phyloP scores from a whole-genome alignment of 2,113 vertebrate species.

The Penelope pileata region DNA sequence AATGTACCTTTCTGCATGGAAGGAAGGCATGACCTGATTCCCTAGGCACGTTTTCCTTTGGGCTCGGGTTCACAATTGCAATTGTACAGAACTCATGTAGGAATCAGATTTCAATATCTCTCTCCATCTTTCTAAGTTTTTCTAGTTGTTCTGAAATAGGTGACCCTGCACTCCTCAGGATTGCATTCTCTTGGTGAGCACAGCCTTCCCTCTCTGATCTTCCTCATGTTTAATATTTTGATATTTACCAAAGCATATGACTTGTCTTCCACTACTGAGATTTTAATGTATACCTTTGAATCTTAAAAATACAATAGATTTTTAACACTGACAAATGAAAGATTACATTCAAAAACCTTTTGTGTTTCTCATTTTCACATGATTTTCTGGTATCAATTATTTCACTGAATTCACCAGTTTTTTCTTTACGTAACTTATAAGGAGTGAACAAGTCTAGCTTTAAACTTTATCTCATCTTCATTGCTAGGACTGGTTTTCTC shows the following conservation, averaged over 20 bases:
- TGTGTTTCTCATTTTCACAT: background rate
- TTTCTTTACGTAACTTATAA: background rate
- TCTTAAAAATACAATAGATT: background rate
- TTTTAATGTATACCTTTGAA: background rate
- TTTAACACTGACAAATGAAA: background rate
- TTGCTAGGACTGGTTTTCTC: background rate
- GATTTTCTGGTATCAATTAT: background rate
- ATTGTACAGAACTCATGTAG: background rate
- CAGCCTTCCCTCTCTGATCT: background rate
- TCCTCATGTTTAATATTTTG: background rate
- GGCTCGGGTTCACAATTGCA: background rate
- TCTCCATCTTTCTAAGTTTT: background rate
- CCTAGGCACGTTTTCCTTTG: background rate
- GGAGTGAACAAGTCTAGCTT: background rate
- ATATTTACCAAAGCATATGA: background rate
- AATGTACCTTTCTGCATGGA: background rate
- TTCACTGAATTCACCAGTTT: background rate
- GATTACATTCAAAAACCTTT: background rate
- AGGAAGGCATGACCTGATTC: background rate
- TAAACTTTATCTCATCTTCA: conserved; percentile 6
- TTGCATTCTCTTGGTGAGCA: background rate
- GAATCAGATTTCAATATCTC: background rate
- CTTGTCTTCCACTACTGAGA: background rate
- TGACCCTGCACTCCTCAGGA: background rate
- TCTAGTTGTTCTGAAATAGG: background rate